Percentiles rank a stretch among this genome's conserved stretches.
Conservation (phyloP, 1,140 invertebrate genomes). For the Polyergus mexicanus region DNA sequence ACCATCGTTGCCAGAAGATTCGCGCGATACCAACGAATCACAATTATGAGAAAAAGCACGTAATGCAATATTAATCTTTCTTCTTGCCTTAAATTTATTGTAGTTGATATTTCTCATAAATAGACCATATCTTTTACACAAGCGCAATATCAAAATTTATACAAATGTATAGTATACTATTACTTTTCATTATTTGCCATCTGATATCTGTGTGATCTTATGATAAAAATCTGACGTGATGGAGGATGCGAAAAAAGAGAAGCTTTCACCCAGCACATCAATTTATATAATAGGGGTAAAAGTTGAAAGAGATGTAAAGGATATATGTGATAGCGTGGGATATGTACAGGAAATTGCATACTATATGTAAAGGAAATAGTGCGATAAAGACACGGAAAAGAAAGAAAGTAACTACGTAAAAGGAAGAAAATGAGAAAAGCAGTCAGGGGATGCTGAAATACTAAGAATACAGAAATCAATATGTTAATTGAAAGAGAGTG, state of each 20-base stretch:
- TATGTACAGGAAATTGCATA: slow-evolving; percentile 30
- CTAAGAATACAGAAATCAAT: slow-evolving; percentile 23
- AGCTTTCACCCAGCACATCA: not conserved
- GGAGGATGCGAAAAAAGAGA: not conserved
- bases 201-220: not conserved
- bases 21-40: not conserved
- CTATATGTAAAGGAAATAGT: slow-evolving; percentile 43
- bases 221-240: not conserved
- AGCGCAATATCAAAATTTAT: not conserved
- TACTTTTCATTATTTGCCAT: not conserved
- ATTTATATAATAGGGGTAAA: slow-evolving; percentile 18
- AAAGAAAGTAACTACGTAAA: not conserved
- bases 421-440: slow-evolving; percentile 10
- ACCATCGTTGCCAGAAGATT: slow-evolving; percentile 1
- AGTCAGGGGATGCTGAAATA: slow-evolving; percentile 10
- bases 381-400: slow-evolving; percentile 11
- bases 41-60: not conserved
- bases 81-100: not conserved
- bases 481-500: slow-evolving; percentile 9
- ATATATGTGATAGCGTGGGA: not conserved
- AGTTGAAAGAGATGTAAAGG: slow-evolving; percentile 34
- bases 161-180: not conserved
- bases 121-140: not conserved
- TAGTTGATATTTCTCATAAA: not conserved
- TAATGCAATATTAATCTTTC: slow-evolving; percentile 14